Evolutionary conservation across 2,888 invertebrate species (phyloP), one percentile per base, ranked within the genome.

Genomic region (Cryptophagus acutangulus): DNA sequence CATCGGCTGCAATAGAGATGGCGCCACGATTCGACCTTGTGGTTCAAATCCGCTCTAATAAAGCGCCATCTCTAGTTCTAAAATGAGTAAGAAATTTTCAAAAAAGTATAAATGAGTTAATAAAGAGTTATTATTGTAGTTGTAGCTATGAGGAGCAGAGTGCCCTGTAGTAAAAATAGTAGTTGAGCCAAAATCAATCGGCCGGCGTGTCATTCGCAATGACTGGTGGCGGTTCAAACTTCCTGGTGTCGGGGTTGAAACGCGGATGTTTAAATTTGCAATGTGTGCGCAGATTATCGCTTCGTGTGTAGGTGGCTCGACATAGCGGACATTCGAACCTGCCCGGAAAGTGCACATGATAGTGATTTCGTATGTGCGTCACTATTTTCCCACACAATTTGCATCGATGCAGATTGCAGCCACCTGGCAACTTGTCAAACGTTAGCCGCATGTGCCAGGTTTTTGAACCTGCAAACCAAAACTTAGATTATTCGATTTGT

Each of bases 361-460:
- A 89, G 79, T 89, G 89, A 79, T 89, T 89, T 71, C 89, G 83
- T 78, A 88, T 88, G 81, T 89, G 88, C 74, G 89, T 88, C 76
- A 89, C 89, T 79, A 89, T 87, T 82, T 89, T 89, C 75, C 89
- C 88, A 78, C 88, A 89, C 76, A 89, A 81, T 81, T 88, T 88
- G 82, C 89, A 89, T 73, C 87, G 86, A 80, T 89, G 88, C 78
- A 87, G 84, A 80, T 89, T 89, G 73, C 87, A 85, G 77, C 87
- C 86, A 75, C 88, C 88, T 74, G 87, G 87, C 77, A 88, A 82
- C 70, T 88, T 87, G 81, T 89, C 89, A 80, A 88, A 89, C 75
- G 88, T 88, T 76, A 88, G 84, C 79, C 88, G 86, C 88, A 88
- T 88, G 79, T 88, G 88, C 87, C 88, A 88, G 81, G 87, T 87